Evolutionary conservation across 2,797 vertebrate species (phyloP), one percentile per base, ranked within the genome.

Genomic region (Anguilla obscura): DNA sequence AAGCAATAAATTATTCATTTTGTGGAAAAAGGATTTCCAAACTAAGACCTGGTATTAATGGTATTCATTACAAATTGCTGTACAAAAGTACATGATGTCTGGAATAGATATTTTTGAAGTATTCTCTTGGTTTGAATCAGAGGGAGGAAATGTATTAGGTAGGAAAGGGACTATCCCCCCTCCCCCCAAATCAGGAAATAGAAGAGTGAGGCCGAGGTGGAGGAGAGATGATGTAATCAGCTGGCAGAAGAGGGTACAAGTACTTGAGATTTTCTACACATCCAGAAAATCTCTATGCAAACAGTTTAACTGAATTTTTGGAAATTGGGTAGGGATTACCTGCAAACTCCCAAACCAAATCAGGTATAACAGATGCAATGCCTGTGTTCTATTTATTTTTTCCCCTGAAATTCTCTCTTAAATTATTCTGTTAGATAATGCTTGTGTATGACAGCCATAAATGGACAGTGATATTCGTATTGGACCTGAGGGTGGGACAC

Each of bases 1-100:
- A 45, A 18, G 33, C 33, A 45, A 80, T 80, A 36, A 24, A 80
- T 80, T 80, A 80, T 80, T 45, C 2, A 76, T 80, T 80, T 12
- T 45, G 74, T 48, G 48, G 76, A 80, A 48, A 80, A 48, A 8
- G 76, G 14, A 45, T 48, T 48, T 40, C 9, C 69, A 16, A 5
- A 24, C 33, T 80, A 80, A 48, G 76, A 21, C 1, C 33, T 80
- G 16, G 21, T 18, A 24, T 48, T 80, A 80, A 45, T 80, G 76
- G n/a, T 24, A 80, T 80, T 45, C 36, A 80, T 45, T 45, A 45
- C 76, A 80, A 80, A 80, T 80, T 80, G 76, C 14, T 80, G 30
- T 24, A 80, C 36, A 48, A 45, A 40, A 79, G 36, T 36, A 1
- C 16, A 48, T 1, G 1, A 48, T 21, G 5, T 24, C 36, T 2